Evolutionary conservation across 1,140 invertebrate genomes (phyloP).

Genomic region (Drosophila pruinosa): DNA sequence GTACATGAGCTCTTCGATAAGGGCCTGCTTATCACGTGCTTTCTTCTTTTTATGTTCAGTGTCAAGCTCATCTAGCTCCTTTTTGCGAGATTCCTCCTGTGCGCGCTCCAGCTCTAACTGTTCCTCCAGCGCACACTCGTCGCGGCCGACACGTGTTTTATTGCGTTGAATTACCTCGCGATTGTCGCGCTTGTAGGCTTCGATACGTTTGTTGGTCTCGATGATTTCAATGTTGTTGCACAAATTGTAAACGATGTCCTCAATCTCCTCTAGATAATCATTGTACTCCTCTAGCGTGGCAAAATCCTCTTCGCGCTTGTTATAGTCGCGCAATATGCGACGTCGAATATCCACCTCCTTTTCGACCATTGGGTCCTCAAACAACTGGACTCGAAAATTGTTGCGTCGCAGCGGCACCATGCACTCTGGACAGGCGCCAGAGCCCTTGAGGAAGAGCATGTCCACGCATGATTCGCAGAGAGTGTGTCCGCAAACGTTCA

Average conservation of each 20-base stretch:
- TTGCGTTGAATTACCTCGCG: slow-evolving; percentile 95
- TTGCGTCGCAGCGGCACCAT: slow-evolving; percentile 91
- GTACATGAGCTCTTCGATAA: slow-evolving; percentile 97
- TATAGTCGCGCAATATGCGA: slow-evolving; percentile 94
- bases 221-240: slow-evolving; percentile 95
- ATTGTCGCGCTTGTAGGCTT: slow-evolving; percentile 97
- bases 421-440: slow-evolving; percentile 96
- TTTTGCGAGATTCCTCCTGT: slow-evolving; percentile 86
- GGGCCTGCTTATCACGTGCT: slow-evolving; percentile 92
- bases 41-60: slow-evolving; percentile 91
- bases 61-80: slow-evolving; percentile 85
- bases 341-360: slow-evolving; percentile 98
- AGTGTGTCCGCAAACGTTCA: slow-evolving; percentile 98
- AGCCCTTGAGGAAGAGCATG: slow-evolving; percentile 86
- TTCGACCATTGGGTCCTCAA: slow-evolving; percentile 97
- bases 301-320: slow-evolving; percentile 96
- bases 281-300: slow-evolving; percentile 91
- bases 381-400: slow-evolving; percentile 97
- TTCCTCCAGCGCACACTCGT: slow-evolving; percentile 89
- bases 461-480: slow-evolving; percentile 92
- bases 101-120: slow-evolving; percentile 93
- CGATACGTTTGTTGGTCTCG: slow-evolving; percentile 95
- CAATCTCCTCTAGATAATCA: slow-evolving; percentile 96
- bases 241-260: slow-evolving; percentile 95
- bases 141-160: slow-evolving; percentile 87